These are phyloP conservation scores for Eledona agricola DNA, from an alignment of 2,888 invertebrate species.

Conservation along the genomic window DNA sequence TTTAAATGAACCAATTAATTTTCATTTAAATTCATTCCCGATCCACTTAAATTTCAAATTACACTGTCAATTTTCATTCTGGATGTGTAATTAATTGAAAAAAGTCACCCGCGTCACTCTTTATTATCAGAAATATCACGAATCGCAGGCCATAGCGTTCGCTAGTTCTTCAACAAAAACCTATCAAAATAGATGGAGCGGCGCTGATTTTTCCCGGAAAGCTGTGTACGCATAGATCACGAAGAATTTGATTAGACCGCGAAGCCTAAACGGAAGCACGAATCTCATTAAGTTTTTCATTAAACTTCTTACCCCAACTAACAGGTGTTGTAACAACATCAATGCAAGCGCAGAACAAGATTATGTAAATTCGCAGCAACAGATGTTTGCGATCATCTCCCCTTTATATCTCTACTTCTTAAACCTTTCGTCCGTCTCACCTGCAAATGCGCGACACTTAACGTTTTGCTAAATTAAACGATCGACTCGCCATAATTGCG, in stretches of 20 bases:
- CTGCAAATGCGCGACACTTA: conserved; percentile 25
- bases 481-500: conserved; percentile 31
- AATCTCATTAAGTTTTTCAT: conserved; percentile 42
- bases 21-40: conserved; percentile 56
- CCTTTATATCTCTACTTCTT: conserved; percentile 38
- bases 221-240: conserved; percentile 10
- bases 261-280: conserved; percentile 29
- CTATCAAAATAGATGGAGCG: conserved; percentile 13
- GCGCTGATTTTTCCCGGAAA: not conserved
- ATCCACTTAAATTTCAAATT: conserved; percentile 49
- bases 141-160: too few species aligned
- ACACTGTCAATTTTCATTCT: conserved; percentile 44
- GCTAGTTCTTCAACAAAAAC: conserved; percentile 7
- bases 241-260: conserved; percentile 28
- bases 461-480: conserved; percentile 32
- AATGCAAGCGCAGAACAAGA: conserved; percentile 41
- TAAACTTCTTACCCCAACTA: conserved; percentile 41
- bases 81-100: conserved; percentile 38
- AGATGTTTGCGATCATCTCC: conserved; percentile 44
- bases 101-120: conserved; percentile 30
- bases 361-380: conserved; percentile 44
- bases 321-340: conserved; percentile 42
- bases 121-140: conserved; percentile 11
- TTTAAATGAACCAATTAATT: conserved; percentile 58
- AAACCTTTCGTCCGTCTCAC: conserved; percentile 38